Base-by-base conservation (phyloP, 1,140 invertebrate species). In the Drosophila takahashii region DNA sequence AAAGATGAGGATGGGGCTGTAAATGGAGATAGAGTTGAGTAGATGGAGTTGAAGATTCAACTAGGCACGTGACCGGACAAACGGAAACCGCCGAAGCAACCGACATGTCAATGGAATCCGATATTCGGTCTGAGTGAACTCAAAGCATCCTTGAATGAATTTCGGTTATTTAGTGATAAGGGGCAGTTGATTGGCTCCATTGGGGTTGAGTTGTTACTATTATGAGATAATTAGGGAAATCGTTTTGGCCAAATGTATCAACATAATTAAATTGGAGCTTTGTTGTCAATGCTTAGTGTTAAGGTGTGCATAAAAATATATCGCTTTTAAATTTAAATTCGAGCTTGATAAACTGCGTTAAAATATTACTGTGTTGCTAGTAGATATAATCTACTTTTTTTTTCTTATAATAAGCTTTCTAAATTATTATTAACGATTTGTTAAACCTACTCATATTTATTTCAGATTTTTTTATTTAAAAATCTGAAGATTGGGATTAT, bases 21-120 rank as follows among this genome's bases (percentile, higher is more conserved):
- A 57, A 70, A 70, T 48, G 64, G 42, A 70, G 64, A 70, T 41
- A 34, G 64, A 70, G 66, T 47, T 70, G 34, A n/a, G 13, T 16
- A n/a, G 48, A 54, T 27, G 32, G 16, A 36, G 45, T 27, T 45
- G 15, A 29, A 39, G 41, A 58, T 45, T 27, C 9, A 26, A 13
- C 34, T 11, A 16, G 47, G 59, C 59, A 53, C 37, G 27, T 53
- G 59, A 42, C 56, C 10, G 34, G 34, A 10, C 2, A 18, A 51
- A 11, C 22, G 29, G 29, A 13, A 52, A 15, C 29, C n/a, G 32
- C 10, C n/a, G 9, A 2, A 8, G 22, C 26, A 53, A 4, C 15
- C 13, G 51, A 39, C 54, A 34, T 44, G 39, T 44, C 37, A 60
- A 18, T 60, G 39, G 15, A 64, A 60, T 26, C 7, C 34, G 15